Conservation (phyloP, 1,140 invertebrate genomes). For the Halictus rubicundus region DNA sequence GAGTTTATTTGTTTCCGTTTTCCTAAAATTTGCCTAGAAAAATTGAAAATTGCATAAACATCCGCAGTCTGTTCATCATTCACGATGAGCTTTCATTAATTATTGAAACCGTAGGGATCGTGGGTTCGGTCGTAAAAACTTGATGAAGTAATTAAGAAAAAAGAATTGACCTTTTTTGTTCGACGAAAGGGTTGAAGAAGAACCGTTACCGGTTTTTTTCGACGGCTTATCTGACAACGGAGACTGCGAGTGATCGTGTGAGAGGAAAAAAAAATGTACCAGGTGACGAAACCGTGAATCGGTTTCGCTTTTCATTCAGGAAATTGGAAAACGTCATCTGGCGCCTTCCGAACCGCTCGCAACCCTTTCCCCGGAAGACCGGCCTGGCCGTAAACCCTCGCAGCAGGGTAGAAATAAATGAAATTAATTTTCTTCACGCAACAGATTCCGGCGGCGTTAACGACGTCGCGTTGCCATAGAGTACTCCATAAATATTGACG, state of each 20-base stretch:
- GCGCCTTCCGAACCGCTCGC: constrained; percentile 39
- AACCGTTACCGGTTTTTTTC: constrained; percentile 26
- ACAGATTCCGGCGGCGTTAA: background rate
- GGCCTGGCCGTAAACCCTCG: constrained; percentile 50
- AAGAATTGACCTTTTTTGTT: background rate
- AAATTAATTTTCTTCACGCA: constrained; percentile 64
- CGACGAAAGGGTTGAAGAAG: background rate
- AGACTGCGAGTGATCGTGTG: constrained; percentile 32
- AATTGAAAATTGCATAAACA: no score
- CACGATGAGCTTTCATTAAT: background rate
- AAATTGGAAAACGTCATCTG: constrained; percentile 79
- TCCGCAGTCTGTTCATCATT: background rate
- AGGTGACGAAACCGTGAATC: constrained; percentile 73
- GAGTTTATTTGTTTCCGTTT: no score
- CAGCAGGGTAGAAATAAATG: constrained; percentile 72
- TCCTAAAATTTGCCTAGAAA: no score
- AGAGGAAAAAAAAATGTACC: constrained; percentile 55
- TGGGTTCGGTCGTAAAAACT: background rate
- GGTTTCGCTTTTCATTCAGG: constrained; percentile 73
- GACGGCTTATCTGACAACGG: background rate
- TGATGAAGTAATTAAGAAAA: constrained; percentile 9
- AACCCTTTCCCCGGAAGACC: constrained; percentile 69
- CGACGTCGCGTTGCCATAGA: background rate
- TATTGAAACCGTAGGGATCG: background rate
- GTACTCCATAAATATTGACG: background rate